Conservation (phyloP, 2,797 vertebrate species). For the Luscinia megarhynchos region DNA sequence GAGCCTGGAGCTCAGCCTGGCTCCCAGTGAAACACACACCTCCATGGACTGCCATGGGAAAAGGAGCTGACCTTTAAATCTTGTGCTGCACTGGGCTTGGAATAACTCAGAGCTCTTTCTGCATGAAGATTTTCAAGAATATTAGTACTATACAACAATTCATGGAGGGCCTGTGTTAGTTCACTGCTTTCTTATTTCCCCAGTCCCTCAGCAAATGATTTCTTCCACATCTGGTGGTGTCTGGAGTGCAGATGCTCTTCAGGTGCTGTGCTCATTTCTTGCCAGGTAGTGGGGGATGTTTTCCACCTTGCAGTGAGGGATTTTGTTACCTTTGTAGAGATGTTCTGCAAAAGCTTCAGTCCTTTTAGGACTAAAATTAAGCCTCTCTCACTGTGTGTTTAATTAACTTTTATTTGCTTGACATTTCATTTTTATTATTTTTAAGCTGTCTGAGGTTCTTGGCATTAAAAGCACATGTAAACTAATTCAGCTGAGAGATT, state of each 20-base stretch:
- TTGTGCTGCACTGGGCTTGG: not conserved
- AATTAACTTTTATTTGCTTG: slow-evolving; percentile 64
- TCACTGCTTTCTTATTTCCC: not conserved
- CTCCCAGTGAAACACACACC: not conserved
- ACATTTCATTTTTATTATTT: slow-evolving; percentile 68
- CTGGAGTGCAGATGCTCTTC: not conserved
- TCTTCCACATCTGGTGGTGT: not conserved
- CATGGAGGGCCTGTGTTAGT: not conserved
- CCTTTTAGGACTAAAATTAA: slow-evolving; percentile 51
- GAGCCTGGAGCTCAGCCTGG: not conserved
- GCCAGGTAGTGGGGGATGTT: not conserved
- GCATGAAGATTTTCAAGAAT: not conserved
- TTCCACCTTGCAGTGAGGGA: not conserved
- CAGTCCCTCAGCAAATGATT: not conserved
- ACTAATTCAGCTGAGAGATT: slow-evolving; percentile 16
- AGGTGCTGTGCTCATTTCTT: not conserved
- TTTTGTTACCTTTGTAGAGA: not conserved
- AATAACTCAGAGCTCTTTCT: not conserved
- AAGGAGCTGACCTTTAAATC: not conserved
- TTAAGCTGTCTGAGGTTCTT: slow-evolving; percentile 26
- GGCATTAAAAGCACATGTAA: slow-evolving; percentile 42
- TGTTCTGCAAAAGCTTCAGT: not conserved
- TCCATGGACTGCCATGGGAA: fast-evolving
- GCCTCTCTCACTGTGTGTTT: not conserved
- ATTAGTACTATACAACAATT: not conserved